Percentiles rank a stretch among this genome's conserved stretches.
phyloP scores from a whole-genome alignment of 2,113 vertebrate genomes.

The Ammodytes marinus region DNA sequence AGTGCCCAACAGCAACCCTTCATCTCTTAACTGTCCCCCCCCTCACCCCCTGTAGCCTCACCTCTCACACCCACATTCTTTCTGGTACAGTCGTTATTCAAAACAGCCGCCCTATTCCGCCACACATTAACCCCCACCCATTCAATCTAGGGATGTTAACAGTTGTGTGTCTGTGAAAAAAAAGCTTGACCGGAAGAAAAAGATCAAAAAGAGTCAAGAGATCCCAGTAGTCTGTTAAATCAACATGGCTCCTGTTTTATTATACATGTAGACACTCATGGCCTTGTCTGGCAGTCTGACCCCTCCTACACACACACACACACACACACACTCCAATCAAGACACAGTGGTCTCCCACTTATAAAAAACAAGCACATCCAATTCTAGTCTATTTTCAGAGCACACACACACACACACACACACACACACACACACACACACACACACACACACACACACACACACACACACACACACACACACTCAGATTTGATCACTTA shows the following conservation, averaged over 20 bases:
- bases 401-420: not conserved
- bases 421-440: not conserved
- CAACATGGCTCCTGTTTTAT: conserved; percentile 78
- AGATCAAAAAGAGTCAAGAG: conserved; percentile 73
- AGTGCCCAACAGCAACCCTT: not conserved
- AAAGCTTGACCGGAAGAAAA: conserved; percentile 33
- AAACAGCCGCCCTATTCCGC: conserved; percentile 22
- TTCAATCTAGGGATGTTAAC: conserved; percentile 59
- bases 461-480: conserved; percentile 10
- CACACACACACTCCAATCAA: too few relatives aligned
- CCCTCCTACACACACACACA: conserved; percentile 11
- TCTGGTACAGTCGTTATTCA: conserved; percentile 68
- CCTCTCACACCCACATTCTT: conserved; percentile 63
- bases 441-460: not conserved
- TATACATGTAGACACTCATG: conserved; percentile 63
- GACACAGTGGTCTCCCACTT: too few relatives aligned
- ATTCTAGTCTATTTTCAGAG: too few relatives aligned
- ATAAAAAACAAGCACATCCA: too few relatives aligned
- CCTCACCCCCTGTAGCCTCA: conserved; percentile 53
- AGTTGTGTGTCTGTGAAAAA: conserved; percentile 52
- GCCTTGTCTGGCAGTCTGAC: conserved; percentile 37
- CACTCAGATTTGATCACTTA: conserved; percentile 6
- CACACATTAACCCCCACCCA: conserved; percentile 29
- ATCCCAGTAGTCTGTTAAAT: conserved; percentile 79
- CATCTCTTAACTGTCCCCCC: conserved; percentile 55